Base-by-base conservation (phyloP, 2,113 vertebrate genomes). In the Amblyornis subalaris region DNA sequence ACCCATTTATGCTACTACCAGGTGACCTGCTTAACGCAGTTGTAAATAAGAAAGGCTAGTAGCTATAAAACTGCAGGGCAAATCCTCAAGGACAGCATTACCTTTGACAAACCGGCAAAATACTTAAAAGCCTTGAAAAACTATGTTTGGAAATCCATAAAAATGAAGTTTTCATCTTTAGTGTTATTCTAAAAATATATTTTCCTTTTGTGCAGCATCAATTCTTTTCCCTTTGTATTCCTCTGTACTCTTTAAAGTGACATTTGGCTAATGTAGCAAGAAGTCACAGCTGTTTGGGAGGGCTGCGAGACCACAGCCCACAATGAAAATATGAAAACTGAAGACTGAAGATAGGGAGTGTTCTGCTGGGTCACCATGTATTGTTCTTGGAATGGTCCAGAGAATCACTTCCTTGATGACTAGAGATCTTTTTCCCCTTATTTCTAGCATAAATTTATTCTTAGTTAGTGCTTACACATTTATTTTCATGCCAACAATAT, bases 31-130 rank as follows among this genome's bases (percentile, higher is more conserved):
- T 90, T 91, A 93, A 89, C 20, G 8, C 69, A 84, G 88, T 78
- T 92, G 94, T 97, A 97, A 97, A 95, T 96, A 90, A 95, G 72
- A 61, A 86, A 93, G 70, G 48, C 36, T 90, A 20, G 48, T 55
- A 80, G 85, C 91, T 88, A 48, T 93, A 95, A 95, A 96, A 88
- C 65, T 42, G 47, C 69, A 93, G 90, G 75, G 50, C 48, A 93
- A 94, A 90, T 81, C 90, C 85, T 95, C 90, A 91, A 93, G 95
- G 90, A 92, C 82, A 88, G 13, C 60, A 94, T 80, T 97, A 86
- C 69, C 64, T 95, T 90, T 93, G 85, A 93, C 44, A 95, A 93
- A 92, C 51, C 53, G 33, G 88, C 4, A 90, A 95, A 94, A 94
- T 93, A 86, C 44, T 95, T 80, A 70, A 83, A 93, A 96, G 86